Base-by-base conservation (phyloP, 2,888 invertebrate species). In the Trichacis sp. region DNA sequence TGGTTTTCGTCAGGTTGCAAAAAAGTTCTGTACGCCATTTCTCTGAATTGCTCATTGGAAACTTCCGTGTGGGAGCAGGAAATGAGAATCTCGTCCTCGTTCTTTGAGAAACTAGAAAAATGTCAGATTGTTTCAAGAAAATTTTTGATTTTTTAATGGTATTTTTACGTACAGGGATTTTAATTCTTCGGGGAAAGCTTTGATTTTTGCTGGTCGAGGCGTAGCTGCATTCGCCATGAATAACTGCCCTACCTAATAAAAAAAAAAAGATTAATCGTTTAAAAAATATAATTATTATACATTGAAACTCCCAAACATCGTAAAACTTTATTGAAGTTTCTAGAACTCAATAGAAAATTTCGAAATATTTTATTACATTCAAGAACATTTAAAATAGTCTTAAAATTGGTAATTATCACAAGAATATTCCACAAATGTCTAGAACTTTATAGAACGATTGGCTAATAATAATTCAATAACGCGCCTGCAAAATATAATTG, bases 11-110 rank as follows among this genome's bases (percentile, higher is more conserved):
- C 92, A 0, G 95, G 95, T 74, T 92, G 89, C 14, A 97, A 86
- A 85, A 92, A 98, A 61, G 96, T 87, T 65, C 91, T 89, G 84
- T 96, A 97, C 0, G 96, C 95, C 0, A 93, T 91, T 87, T 98
- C 97, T 19, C 98, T 88, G 30, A 93, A 92, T 48, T 89, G 77
- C 46, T 92, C 91, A 82, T 93, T 92, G 0, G 89, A 86, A 6
- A 95, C 92, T 80, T 97, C 96, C 1, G 94, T 92, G 84, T 92
- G 93, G 15, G 96, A 88, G 0, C 95, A 94, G 58, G 90, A 90
- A 46, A 97, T 90, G 53, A 92, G 85, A 54, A 96, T 86, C 56
- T 91, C 88, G 52, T 93, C 91, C 2, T 92, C 92, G 57, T 93
- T 90, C 0, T 86, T 85, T 38, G 89, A 88, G 79, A 91, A 89